These are phyloP conservation scores for Rhadinocentrus ornatus DNA, from an alignment of 2,797 vertebrate genomes.

Conservation along the genomic window DNA sequence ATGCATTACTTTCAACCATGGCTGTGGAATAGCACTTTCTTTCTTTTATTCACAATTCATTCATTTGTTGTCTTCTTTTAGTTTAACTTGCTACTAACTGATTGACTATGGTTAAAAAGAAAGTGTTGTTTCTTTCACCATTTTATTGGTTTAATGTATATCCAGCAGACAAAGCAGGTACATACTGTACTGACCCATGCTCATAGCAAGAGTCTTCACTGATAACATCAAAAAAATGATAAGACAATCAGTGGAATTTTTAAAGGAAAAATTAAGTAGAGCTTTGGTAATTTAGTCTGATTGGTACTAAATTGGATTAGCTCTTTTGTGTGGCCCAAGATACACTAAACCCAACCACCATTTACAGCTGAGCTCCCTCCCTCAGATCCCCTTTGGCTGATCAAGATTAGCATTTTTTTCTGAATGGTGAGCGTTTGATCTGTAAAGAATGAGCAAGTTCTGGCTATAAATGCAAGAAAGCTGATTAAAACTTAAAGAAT, in stretches of 20 bases:
- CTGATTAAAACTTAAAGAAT: background rate
- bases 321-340: background rate
- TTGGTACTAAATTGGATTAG: background rate
- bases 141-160: background rate
- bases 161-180: too few relatives aligned
- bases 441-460: background rate
- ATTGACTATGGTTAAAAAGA: background rate
- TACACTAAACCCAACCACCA: background rate
- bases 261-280: background rate
- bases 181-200: too few relatives aligned
- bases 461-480: background rate
- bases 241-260: background rate
- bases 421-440: background rate
- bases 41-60: background rate
- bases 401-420: background rate
- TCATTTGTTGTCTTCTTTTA: background rate
- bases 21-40: background rate
- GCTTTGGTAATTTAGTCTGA: background rate
- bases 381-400: background rate
- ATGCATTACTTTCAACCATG: background rate
- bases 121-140: background rate
- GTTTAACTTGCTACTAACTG: background rate
- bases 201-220: background rate
- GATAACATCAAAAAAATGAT: background rate
- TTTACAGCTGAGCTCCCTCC: background rate